phyloP scores from a whole-genome alignment of 1,140 invertebrate genomes.

The Drosophila mojavensis region DNA sequence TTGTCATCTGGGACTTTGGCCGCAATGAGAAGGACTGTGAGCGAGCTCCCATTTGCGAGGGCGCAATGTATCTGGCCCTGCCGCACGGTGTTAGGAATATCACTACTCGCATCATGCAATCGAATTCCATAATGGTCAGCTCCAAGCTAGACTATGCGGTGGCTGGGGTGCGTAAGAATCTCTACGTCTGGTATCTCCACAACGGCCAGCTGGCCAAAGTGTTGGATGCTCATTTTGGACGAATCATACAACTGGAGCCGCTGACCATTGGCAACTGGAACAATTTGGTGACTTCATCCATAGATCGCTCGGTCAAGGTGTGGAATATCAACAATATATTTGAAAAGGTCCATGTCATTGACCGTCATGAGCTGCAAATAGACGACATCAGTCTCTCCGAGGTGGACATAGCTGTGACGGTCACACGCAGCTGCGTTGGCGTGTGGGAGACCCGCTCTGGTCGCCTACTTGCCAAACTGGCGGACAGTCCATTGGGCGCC shows the following conservation, averaged over 20 bases:
- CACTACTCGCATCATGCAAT: conserved; percentile 93
- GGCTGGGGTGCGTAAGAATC: conserved; percentile 97
- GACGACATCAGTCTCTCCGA: conserved; percentile 94
- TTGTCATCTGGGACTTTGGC: conserved; percentile 89
- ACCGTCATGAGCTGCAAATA: conserved; percentile 97
- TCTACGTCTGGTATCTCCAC: conserved; percentile 96
- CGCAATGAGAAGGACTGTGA: conserved; percentile 49
- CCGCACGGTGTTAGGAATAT: conserved; percentile 97
- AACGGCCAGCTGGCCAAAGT: conserved; percentile 93
- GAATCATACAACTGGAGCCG: conserved; percentile 96
- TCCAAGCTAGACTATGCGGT: conserved; percentile 96
- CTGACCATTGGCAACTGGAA: conserved; percentile 96
- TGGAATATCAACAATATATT: conserved; percentile 99
- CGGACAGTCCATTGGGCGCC: conserved; percentile 95
- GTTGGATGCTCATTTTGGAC: conserved; percentile 97
- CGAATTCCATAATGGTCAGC: conserved; percentile 96
- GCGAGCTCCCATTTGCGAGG: conserved; percentile 67
- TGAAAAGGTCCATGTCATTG: conserved; percentile 98
- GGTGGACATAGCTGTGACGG: conserved; percentile 92
- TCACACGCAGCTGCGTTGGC: conserved; percentile 96
- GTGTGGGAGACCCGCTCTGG: conserved; percentile 97
- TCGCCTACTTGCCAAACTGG: conserved; percentile 92
- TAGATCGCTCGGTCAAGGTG: conserved; percentile 98
- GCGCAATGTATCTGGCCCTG: conserved; percentile 89
- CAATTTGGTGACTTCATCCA: conserved; percentile 97